Evolutionary conservation across 2,113 vertebrate genomes (phyloP).

Genomic region (Spea bombifrons): DNA sequence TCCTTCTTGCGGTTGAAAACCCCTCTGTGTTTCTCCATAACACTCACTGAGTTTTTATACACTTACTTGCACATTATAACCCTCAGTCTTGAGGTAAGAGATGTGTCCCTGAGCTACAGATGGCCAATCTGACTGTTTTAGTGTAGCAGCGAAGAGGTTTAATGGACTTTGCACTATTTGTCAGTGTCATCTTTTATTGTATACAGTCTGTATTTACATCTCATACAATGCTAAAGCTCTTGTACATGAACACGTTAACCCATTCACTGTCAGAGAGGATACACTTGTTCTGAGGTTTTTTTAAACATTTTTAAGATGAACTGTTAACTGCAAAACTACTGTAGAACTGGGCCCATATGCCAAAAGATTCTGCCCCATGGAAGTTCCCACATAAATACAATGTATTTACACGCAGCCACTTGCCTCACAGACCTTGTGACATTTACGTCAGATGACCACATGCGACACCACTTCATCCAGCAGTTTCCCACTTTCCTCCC

Average conservation of each 20-base stretch:
- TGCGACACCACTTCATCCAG: too few relatives aligned
- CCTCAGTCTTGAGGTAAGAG: background rate
- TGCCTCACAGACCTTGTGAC: too few relatives aligned
- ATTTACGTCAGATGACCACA: too few relatives aligned
- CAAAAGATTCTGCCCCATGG: too few relatives aligned
- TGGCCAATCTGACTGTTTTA: conserved; percentile 5
- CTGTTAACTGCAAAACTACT: background rate
- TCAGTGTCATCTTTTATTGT: conserved; percentile 28
- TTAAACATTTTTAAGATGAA: too few relatives aligned
- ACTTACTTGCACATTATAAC: conserved; percentile 24
- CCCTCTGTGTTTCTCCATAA: too few relatives aligned
- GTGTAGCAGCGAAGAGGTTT: background rate
- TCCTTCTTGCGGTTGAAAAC: too few relatives aligned
- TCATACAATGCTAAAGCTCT: conserved; percentile 8
- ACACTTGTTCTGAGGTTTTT: too few relatives aligned
- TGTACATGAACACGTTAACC: conserved; percentile 14
- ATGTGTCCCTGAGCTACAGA: conserved; percentile 11
- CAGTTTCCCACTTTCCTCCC: too few relatives aligned
- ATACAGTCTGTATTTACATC: conserved; percentile 25
- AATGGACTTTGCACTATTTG: conserved; percentile 35
- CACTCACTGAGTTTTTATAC: background rate
- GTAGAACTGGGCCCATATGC: background rate
- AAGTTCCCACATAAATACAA: too few relatives aligned
- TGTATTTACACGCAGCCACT: too few relatives aligned
- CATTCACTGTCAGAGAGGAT: background rate